A percentile compares a stretch with the other conserved stretches of the same genome.
These are phyloP conservation scores for Brachirus orientalis DNA, from an alignment of 2,113 vertebrate genomes.

Conservation along the genomic window DNA sequence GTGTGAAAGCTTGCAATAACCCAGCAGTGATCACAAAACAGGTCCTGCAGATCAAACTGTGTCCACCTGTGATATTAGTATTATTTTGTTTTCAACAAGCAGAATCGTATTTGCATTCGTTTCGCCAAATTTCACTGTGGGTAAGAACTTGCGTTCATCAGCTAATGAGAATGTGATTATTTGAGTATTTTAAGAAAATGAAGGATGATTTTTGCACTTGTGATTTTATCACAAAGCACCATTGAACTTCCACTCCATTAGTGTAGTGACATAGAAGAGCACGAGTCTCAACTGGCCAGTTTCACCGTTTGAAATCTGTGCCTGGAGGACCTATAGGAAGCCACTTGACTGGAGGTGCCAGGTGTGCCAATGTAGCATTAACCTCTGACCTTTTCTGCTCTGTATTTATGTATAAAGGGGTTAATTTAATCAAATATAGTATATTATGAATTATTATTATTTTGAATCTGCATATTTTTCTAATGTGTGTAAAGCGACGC, in stretches of 20 bases:
- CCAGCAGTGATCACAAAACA: background rate
- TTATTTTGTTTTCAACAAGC: conserved; percentile 33
- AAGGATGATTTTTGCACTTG: conserved; percentile 73
- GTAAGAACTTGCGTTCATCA: conserved; percentile 2
- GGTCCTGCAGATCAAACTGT: conserved; percentile 39
- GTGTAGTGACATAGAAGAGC: conserved; percentile 1
- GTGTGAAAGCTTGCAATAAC: background rate
- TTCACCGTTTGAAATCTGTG: conserved; percentile 20
- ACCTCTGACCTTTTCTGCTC: conserved; percentile 60
- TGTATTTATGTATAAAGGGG: conserved; percentile 80
- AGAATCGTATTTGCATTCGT: conserved; percentile 27
- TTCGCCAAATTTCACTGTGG: conserved; percentile 48
- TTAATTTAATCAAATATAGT: conserved; percentile 83
- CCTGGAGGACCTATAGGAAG: conserved; percentile 53
- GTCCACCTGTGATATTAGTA: conserved; percentile 23
- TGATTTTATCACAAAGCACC: conserved; percentile 55
- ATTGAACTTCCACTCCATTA: conserved; percentile 42
- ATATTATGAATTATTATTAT: conserved; percentile 73
- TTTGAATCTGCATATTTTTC: conserved; percentile 79
- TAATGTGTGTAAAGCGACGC: conserved; percentile 66
- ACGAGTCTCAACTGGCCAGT: conserved; percentile 18
- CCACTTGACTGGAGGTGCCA: conserved; percentile 57
- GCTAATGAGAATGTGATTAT: conserved; percentile 62
- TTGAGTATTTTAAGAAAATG: conserved; percentile 53
- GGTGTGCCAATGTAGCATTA: conserved; percentile 78